Percentiles rank a stretch among this genome's conserved stretches.
These are phyloP conservation scores for Zenarchopterus dispar DNA, from an alignment of 2,797 vertebrate genomes.

Conservation along the genomic window DNA sequence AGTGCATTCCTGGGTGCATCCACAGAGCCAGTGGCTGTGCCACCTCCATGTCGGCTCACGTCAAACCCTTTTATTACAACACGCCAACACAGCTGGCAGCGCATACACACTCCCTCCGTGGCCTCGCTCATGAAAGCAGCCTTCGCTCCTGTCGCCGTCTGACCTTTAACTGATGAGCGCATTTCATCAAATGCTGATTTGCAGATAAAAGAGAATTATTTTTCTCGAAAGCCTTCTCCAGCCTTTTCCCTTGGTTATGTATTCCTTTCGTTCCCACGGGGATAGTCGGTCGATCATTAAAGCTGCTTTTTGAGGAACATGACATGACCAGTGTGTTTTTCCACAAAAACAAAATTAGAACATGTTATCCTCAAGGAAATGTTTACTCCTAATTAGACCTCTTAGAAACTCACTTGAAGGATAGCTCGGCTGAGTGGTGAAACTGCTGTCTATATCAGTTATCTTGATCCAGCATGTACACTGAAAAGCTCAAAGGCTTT, in stretches of 20 bases:
- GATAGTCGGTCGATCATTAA: constrained; percentile 4
- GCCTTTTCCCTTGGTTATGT: background rate
- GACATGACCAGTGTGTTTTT: background rate
- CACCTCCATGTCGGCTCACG: constrained; percentile 41
- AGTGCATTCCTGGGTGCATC: constrained; percentile 7
- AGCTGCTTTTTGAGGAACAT: constrained; percentile 5
- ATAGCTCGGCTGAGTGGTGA: constrained; percentile 17
- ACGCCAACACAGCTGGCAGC: constrained; percentile 13
- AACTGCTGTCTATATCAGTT: constrained; percentile 41
- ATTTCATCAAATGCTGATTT: constrained; percentile 14
- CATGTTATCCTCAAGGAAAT: constrained; percentile 8
- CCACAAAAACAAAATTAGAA: constrained; percentile 4
- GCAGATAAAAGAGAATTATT: constrained; percentile 13
- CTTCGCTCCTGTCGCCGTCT: constrained; percentile 2
- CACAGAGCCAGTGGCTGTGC: constrained; percentile 28
- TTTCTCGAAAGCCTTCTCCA: too few relatives aligned
- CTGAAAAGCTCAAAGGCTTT: constrained; percentile 1
- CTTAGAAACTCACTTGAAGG: too few relatives aligned
- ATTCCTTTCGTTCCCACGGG: background rate
- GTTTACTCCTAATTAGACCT: too few relatives aligned
- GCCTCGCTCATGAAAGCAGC: background rate
- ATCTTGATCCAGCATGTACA: constrained; percentile 33
- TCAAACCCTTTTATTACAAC: constrained; percentile 26
- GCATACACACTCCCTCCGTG: background rate
- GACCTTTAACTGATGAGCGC: constrained; percentile 17